Percentiles rank a stretch among this genome's conserved stretches.
Conservation (phyloP, 2,888 invertebrate genomes). For the Lepetodrilus schrolli region DNA sequence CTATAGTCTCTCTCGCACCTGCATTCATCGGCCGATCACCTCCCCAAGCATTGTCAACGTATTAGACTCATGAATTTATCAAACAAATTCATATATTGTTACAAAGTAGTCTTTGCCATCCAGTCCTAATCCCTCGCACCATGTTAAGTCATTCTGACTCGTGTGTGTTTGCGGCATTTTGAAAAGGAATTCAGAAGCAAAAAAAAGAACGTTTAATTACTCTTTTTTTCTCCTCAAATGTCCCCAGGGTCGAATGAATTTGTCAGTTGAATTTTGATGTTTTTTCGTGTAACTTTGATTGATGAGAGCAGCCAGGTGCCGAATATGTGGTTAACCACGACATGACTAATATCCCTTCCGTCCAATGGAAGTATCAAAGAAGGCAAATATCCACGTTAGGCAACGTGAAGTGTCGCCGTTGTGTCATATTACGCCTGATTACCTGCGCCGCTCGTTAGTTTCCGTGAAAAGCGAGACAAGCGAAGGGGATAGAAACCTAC, state of each 20-base stretch:
- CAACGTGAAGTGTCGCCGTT: constrained; percentile 18
- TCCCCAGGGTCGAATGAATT: constrained; percentile 28
- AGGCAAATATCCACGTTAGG: constrained; percentile 6
- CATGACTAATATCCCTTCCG: not conserved
- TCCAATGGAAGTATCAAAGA: constrained; percentile 3
- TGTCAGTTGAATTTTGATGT: constrained; percentile 21
- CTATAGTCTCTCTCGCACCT: not conserved
- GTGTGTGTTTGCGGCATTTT: not conserved
- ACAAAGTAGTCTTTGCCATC: not conserved
- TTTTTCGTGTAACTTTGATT: constrained; percentile 22
- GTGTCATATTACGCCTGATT: constrained; percentile 13
- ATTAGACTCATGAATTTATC: constrained; percentile 12
- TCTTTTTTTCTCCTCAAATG: constrained; percentile 17
- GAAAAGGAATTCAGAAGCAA: constrained; percentile 28
- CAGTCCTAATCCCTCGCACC: not conserved
- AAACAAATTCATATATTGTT: constrained; percentile 9
- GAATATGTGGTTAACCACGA: constrained; percentile 9
- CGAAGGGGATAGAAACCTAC: not conserved
- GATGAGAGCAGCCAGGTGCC: constrained; percentile 19
- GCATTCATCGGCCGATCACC: constrained; percentile 2
- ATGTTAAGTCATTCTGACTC: not conserved
- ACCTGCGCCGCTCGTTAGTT: constrained; percentile 9
- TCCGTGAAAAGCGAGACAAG: not conserved
- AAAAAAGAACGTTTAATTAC: constrained; percentile 28
- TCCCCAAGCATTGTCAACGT: not conserved